Conservation (phyloP, 2,888 invertebrate genomes). For the Belgica antarctica region DNA sequence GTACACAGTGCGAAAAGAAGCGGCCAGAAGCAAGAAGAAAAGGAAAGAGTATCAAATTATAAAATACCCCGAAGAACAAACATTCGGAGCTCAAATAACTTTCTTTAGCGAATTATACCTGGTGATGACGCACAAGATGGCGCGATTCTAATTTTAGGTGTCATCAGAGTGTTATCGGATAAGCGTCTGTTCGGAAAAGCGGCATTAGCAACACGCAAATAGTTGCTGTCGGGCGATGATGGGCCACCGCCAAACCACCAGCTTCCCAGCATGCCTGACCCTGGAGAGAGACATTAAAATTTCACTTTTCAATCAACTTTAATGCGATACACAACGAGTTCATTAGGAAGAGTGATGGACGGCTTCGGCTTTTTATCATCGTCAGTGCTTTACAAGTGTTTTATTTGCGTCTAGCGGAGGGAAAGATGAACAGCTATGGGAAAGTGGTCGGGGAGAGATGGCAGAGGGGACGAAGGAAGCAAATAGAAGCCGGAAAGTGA, state of each 20-base stretch:
- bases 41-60: conserved; percentile 1
- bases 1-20: not conserved
- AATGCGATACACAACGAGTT: not conserved
- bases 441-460: not conserved
- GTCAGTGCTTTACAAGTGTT: conserved; percentile 11
- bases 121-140: conserved; percentile 86
- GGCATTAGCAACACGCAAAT: conserved; percentile 77
- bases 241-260: conserved; percentile 85
- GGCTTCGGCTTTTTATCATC: not conserved
- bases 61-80: conserved; percentile 1
- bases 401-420: conserved; percentile 8
- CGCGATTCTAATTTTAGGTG: conserved; percentile 83
- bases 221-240: conserved; percentile 81
- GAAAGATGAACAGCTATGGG: not conserved
- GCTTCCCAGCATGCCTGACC: conserved; percentile 66
- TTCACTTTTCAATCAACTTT: not conserved
- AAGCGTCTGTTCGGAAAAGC: conserved; percentile 79
- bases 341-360: not conserved
- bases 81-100: not conserved
- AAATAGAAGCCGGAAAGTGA: not conserved
- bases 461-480: not conserved
- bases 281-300: conserved; percentile 49
- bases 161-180: conserved; percentile 89
- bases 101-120: conserved; percentile 55
- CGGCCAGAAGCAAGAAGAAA: not conserved